Evolutionary conservation across 2,888 invertebrate genomes (phyloP).

Genomic region (Peribatodes rhomboidaria): DNA sequence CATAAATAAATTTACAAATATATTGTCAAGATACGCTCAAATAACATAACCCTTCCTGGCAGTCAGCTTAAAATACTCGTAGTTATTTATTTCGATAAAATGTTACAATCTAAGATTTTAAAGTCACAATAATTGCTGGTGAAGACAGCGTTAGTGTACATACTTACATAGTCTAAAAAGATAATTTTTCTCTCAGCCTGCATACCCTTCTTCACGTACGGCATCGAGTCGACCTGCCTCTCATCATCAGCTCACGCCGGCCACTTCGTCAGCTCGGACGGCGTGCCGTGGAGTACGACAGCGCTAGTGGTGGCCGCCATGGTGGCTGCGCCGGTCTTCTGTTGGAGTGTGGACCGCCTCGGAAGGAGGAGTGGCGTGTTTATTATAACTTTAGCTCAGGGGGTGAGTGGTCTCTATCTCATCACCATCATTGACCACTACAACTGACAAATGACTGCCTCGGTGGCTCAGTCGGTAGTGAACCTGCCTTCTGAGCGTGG

Average conservation of each 20-base stretch:
- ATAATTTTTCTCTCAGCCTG: slow-evolving; percentile 61
- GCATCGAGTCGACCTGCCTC: slow-evolving; percentile 67
- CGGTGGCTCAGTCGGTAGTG: too few relatives aligned
- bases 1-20: too few relatives aligned
- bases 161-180: too few relatives aligned
- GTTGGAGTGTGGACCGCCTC: slow-evolving; percentile 60
- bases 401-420: slow-evolving; percentile 59
- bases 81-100: too few relatives aligned
- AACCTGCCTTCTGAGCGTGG: too few relatives aligned
- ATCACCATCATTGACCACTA: neutral
- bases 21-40: too few relatives aligned
- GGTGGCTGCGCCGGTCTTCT: slow-evolving; percentile 60
- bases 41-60: too few relatives aligned
- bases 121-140: too few relatives aligned
- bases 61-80: too few relatives aligned
- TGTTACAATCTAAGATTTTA: too few relatives aligned
- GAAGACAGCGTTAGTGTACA: too few relatives aligned
- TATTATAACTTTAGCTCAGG: slow-evolving; percentile 70
- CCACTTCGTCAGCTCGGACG: slow-evolving; percentile 57
- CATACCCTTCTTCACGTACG: slow-evolving; percentile 75
- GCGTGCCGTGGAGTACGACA: slow-evolving; percentile 68
- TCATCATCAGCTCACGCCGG: slow-evolving; percentile 66
- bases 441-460: neutral
- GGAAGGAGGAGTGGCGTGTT: slow-evolving; percentile 70
- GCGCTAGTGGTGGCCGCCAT: slow-evolving; percentile 62